Conservation (phyloP, 2,797 vertebrate species). For the Chelon auratus region DNA sequence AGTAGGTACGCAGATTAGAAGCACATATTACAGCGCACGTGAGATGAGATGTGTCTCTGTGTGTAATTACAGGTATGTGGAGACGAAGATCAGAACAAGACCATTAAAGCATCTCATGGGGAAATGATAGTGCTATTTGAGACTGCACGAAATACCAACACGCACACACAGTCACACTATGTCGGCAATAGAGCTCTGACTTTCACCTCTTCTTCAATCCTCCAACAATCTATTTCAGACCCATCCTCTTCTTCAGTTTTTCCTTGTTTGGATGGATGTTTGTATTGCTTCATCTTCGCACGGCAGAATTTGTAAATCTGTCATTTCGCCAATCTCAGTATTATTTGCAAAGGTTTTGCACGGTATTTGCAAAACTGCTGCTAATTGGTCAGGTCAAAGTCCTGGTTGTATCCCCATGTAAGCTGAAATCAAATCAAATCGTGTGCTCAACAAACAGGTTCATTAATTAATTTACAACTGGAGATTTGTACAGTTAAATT, state of each 20-base stretch:
- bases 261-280: not conserved
- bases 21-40: constrained; percentile 10
- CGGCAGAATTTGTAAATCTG: too few species aligned
- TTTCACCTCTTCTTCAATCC: constrained; percentile 9
- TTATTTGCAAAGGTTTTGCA: not conserved
- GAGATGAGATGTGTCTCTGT: not conserved
- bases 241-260: not conserved
- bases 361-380: not conserved
- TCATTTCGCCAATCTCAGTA: not conserved
- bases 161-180: not conserved
- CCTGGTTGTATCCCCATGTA: not conserved
- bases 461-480: constrained; percentile 1
- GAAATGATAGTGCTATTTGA: constrained; percentile 2
- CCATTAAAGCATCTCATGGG: not conserved
- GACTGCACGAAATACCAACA: not conserved
- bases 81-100: not conserved
- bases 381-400: not conserved
- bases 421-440: constrained; percentile 14
- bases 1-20: not conserved
- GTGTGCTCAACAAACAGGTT: not conserved
- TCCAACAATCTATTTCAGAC: not conserved
- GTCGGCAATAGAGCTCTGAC: not conserved
- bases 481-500: not conserved
- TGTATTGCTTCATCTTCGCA: too few species aligned
- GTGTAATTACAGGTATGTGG: not conserved